Evolutionary conservation across 2,113 vertebrate species (phyloP).

Genomic region (Polyodon spathula): DNA sequence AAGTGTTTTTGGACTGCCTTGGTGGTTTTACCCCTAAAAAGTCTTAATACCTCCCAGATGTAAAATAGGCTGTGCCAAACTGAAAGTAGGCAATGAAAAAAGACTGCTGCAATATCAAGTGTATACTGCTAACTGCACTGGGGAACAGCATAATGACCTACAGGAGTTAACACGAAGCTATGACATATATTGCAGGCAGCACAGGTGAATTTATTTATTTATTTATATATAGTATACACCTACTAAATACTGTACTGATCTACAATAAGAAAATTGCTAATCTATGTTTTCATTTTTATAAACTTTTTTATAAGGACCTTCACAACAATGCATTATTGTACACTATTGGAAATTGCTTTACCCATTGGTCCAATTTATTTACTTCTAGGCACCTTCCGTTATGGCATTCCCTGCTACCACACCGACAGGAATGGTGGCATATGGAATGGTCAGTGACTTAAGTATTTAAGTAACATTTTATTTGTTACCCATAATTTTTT

Average conservation of each 20-base stretch:
- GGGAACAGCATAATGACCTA: no score
- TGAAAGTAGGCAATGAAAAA: conserved; percentile 4
- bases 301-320: no score
- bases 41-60: conserved; percentile 27
- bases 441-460: conserved; percentile 73
- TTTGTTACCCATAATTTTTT: not conserved
- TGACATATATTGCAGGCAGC: no score
- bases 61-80: conserved; percentile 2
- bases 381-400: conserved; percentile 75
- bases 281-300: no score
- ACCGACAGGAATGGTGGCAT: conserved; percentile 87
- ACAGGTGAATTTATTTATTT: no score
- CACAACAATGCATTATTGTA: no score
- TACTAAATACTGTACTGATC: no score
- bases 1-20: conserved; percentile 11
- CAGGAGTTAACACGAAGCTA: no score
- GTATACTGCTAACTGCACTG: not conserved
- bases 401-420: conserved; percentile 93
- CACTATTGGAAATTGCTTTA: no score
- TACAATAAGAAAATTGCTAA: no score
- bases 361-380: conserved; percentile 6
- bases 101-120: conserved; percentile 3
- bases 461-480: not conserved
- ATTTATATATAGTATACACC: no score
- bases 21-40: conserved; percentile 14